A percentile compares a stretch with the other conserved stretches of the same genome.
These are phyloP conservation scores for Pygoscelis adeliae DNA, from an alignment of 2,113 vertebrate genomes.

Conservation along the genomic window DNA sequence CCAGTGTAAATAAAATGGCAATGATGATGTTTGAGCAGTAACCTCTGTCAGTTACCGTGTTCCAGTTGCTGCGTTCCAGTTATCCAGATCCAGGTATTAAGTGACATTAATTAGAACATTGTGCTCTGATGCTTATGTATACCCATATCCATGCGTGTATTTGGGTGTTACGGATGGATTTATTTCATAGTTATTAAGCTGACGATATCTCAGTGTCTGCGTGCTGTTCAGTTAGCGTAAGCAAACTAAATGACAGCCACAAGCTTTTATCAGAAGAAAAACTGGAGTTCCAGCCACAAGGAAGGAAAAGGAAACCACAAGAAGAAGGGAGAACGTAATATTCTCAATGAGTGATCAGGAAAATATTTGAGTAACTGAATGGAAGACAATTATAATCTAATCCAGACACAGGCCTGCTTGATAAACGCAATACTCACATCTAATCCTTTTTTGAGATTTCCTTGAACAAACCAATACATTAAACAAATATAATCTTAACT, in stretches of 20 bases:
- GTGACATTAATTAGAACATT: background rate
- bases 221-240: background rate
- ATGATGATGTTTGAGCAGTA: background rate
- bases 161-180: background rate
- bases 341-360: constrained; percentile 39
- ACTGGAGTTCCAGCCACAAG: constrained; percentile 1
- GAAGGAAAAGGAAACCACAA: constrained; percentile 19
- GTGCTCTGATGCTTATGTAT: background rate
- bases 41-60: background rate
- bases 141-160: background rate
- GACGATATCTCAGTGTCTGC: background rate
- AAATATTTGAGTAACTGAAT: constrained; percentile 53
- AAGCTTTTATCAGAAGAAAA: constrained; percentile 20
- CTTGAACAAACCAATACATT: background rate
- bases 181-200: background rate
- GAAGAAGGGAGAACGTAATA: constrained; percentile 3
- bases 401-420: constrained; percentile 24
- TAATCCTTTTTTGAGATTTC: background rate
- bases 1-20: background rate
- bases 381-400: constrained; percentile 44
- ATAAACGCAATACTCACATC: background rate
- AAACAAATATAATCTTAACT: constrained; percentile 8
- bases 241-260: background rate
- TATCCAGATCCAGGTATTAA: background rate
- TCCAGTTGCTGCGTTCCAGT: background rate